Conservation (phyloP, 2,113 vertebrate genomes). For the Solea senegalensis region DNA sequence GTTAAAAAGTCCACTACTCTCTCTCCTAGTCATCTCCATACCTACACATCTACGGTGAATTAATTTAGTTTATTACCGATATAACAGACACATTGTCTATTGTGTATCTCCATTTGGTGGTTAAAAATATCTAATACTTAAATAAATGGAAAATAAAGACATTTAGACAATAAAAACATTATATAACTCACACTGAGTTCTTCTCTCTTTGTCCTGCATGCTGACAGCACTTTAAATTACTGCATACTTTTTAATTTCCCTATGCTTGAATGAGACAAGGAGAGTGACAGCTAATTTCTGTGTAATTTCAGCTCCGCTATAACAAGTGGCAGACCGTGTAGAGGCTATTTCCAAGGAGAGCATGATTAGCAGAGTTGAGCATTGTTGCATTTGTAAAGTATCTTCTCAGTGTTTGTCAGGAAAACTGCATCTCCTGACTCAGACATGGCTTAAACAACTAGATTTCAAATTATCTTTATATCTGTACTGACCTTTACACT, state of each 20-base stretch:
- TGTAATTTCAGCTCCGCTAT: conserved; percentile 1
- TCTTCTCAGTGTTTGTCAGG: not conserved
- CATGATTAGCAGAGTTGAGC: no score
- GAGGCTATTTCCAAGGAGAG: not conserved
- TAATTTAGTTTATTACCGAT: no score
- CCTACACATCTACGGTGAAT: no score
- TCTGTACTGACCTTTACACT: no score
- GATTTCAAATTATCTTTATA: no score
- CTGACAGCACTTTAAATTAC: not conserved
- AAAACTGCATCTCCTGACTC: no score
- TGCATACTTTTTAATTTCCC: not conserved
- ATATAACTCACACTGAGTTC: not conserved
- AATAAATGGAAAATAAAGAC: not conserved
- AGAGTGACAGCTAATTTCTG: not conserved
- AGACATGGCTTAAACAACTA: no score
- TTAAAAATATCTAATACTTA: no score
- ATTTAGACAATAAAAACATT: not conserved
- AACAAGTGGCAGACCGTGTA: not conserved
- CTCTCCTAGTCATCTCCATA: no score
- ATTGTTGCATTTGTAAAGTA: not conserved
- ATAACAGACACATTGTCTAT: no score
- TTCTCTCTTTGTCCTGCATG: not conserved
- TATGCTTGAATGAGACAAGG: not conserved
- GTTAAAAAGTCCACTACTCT: no score
- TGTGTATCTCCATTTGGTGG: no score